These are phyloP conservation scores for Nemoura dubitans DNA, from an alignment of 2,888 invertebrate species.

Conservation along the genomic window DNA sequence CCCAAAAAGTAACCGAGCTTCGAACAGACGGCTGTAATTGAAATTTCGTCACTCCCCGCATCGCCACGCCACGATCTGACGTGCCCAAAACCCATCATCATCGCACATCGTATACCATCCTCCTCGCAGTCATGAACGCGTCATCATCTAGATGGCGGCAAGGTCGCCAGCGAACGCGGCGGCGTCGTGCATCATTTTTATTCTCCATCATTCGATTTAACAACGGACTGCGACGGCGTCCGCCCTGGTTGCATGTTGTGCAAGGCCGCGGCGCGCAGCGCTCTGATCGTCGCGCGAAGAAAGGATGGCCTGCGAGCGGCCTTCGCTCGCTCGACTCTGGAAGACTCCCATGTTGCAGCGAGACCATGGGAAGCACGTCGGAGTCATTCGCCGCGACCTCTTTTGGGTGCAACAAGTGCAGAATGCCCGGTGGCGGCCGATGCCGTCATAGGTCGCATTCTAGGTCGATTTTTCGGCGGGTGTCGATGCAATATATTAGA, in stretches of 20 bases:
- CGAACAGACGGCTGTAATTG: neutral
- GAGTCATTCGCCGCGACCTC: neutral
- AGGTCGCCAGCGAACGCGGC: no score
- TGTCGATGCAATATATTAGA: neutral
- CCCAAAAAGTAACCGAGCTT: neutral
- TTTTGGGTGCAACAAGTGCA: neutral
- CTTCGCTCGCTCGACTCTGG: neutral
- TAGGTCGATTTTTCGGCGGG: neutral
- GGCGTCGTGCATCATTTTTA: neutral
- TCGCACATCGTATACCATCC: neutral
- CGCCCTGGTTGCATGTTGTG: neutral
- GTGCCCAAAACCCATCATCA: neutral
- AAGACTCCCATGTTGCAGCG: neutral
- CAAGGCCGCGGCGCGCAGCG: neutral
- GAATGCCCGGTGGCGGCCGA: neutral
- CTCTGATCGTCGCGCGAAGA: neutral
- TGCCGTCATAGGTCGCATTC: neutral
- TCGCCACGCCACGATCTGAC: neutral
- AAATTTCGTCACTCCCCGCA: neutral
- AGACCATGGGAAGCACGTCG: neutral
- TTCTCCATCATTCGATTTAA: neutral
- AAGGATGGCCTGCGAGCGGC: neutral
- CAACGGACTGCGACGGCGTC: neutral
- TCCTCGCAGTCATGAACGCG: neutral
- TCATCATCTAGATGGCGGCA: constrained; percentile 3